phyloP scores from a whole-genome alignment of 2,113 vertebrate genomes.

The Gopherus flavomarginatus region DNA sequence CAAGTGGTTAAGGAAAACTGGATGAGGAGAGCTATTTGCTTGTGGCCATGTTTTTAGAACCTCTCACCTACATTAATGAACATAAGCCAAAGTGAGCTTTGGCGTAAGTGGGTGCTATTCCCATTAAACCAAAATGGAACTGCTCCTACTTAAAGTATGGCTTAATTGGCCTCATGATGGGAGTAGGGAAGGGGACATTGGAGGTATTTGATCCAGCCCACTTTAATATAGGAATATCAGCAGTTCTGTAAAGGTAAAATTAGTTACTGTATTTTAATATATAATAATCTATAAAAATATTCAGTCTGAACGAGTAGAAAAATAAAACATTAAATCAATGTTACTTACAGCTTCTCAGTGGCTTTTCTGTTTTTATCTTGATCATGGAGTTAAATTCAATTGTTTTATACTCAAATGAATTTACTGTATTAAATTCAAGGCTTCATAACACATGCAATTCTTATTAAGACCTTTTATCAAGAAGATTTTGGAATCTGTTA shows the following conservation, averaged over 20 bases:
- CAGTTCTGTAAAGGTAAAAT: neutral
- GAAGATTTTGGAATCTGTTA: neutral
- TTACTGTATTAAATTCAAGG: neutral
- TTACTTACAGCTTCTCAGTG: neutral
- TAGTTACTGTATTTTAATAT: neutral
- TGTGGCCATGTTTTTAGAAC: neutral
- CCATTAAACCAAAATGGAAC: neutral
- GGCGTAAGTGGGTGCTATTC: neutral
- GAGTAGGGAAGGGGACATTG: neutral
- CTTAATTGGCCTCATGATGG: neutral
- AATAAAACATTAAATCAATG: neutral
- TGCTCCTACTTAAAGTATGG: neutral
- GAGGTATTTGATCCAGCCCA: neutral
- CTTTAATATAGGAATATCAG: neutral
- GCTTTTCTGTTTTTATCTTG: neutral
- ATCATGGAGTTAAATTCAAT: neutral
- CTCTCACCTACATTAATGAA: neutral
- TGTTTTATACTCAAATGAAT: neutral
- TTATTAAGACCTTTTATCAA: neutral
- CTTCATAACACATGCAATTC: neutral
- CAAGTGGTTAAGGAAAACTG: neutral
- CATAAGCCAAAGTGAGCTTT: neutral
- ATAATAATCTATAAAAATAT: neutral
- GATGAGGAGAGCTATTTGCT: neutral
- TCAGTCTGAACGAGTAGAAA: neutral